A percentile compares a stretch with the other conserved stretches of the same genome.
Evolutionary conservation across 1,140 invertebrate genomes (phyloP).

Genomic region (Drosophila novamexicana): DNA sequence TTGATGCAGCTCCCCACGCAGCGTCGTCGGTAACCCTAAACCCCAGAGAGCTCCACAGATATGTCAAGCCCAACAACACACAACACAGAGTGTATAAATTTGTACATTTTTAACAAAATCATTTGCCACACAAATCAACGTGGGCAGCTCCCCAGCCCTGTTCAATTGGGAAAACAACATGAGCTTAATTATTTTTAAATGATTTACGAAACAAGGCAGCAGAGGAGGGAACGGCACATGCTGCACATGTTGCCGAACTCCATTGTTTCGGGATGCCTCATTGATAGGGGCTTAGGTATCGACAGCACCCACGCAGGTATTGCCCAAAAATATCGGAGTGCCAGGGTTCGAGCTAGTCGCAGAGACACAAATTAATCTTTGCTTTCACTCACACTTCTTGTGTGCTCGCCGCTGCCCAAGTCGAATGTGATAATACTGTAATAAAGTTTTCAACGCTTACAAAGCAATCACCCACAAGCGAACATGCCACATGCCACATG

Average conservation of each 20-base stretch:
- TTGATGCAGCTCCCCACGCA: constrained; percentile 29
- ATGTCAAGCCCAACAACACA: constrained; percentile 20
- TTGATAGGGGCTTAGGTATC: background rate
- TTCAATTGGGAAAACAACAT: constrained; percentile 44
- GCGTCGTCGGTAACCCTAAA: constrained; percentile 16
- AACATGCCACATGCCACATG: constrained; percentile 32
- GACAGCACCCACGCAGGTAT: constrained; percentile 42
- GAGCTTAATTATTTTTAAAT: constrained; percentile 78
- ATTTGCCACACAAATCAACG: constrained; percentile 23
- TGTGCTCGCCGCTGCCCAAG: background rate
- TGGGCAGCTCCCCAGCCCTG: constrained; percentile 6
- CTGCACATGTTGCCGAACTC: constrained; percentile 25
- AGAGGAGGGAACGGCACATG: constrained; percentile 28
- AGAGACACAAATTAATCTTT: constrained; percentile 61
- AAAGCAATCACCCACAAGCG: constrained; percentile 32
- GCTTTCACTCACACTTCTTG: constrained; percentile 24
- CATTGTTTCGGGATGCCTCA: constrained; percentile 43
- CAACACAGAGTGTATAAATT: constrained; percentile 12
- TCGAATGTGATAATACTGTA: constrained; percentile 56
- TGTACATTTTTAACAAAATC: constrained; percentile 30
- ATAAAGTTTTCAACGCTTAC: constrained; percentile 71
- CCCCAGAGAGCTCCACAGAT: background rate
- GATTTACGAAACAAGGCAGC: constrained; percentile 47
- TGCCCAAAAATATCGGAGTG: constrained; percentile 10
- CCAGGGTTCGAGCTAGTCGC: constrained; percentile 25